Percentiles rank a stretch among this genome's conserved stretches.
These are phyloP conservation scores for Borostomias antarcticus DNA, from an alignment of 2,797 vertebrate genomes.

Conservation along the genomic window DNA sequence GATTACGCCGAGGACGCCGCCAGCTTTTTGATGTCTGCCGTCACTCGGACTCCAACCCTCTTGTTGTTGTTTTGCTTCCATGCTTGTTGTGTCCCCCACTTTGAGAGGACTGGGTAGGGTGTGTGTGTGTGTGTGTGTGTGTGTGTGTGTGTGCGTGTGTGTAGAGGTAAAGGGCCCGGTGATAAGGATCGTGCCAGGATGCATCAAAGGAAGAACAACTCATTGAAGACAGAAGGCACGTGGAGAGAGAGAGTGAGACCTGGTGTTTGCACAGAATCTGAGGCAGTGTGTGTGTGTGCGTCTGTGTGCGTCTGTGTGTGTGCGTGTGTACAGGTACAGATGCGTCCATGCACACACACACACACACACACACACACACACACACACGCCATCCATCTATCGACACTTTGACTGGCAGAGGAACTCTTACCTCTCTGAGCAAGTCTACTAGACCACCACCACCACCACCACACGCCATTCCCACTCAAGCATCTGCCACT, in stretches of 20 bases:
- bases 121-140: slow-evolving; percentile 29
- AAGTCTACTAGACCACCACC: no score
- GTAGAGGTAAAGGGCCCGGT: slow-evolving; percentile 6
- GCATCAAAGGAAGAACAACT: slow-evolving; percentile 20
- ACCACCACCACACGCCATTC: no score
- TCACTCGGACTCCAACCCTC: neutral
- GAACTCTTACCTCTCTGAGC: no score
- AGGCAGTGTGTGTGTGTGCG: neutral
- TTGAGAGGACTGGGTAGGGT: slow-evolving; percentile 22
- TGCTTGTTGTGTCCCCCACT: slow-evolving; percentile 22
- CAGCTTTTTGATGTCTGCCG: no score
- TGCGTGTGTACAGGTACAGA: no score
- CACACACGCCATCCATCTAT: no score
- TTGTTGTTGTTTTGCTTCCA: neutral
- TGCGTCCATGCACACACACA: no score
- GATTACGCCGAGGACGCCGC: no score
- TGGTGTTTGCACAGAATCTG: neutral
- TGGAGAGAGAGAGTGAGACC: slow-evolving; percentile 8
- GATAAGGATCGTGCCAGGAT: slow-evolving; percentile 45
- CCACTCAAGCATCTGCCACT: no score
- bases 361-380: slow-evolving; percentile 4
- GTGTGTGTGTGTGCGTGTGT: neutral
- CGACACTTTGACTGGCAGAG: no score
- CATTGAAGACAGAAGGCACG: neutral
- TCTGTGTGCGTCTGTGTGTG: no score